phyloP scores from a whole-genome alignment of 2,888 invertebrate species.

The Catotricha subobsoleta region DNA sequence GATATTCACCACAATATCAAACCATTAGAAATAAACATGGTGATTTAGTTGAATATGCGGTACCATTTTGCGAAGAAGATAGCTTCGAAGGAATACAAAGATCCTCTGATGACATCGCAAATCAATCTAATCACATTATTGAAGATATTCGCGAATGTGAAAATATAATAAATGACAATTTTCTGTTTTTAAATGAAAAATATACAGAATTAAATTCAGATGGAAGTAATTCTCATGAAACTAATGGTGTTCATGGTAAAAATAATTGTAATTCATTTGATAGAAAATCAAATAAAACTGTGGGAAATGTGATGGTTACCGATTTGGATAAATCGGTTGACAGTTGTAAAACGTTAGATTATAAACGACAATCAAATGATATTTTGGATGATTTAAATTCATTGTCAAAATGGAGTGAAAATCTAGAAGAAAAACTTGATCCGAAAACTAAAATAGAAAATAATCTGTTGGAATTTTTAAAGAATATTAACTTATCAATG shows the following conservation, averaged over 20 bases:
- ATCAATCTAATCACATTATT: too few relatives aligned
- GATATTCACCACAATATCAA: conserved; percentile 11
- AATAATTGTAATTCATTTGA: neutral
- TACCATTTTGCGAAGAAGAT: conserved; percentile 16
- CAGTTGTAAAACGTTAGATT: neutral
- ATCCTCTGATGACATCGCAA: too few relatives aligned
- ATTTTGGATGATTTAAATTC: too few relatives aligned
- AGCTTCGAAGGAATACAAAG: too few relatives aligned
- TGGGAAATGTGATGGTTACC: conserved; percentile 12
- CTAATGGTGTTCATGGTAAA: neutral
- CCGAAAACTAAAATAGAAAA: too few relatives aligned
- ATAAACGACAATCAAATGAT: conserved; percentile 2
- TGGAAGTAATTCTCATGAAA: neutral
- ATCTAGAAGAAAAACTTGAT: too few relatives aligned
- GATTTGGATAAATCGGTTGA: conserved; percentile 16
- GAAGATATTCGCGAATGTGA: conserved; percentile 1
- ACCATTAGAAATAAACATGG: conserved; percentile 16
- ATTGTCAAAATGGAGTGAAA: too few relatives aligned
- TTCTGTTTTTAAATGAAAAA: neutral
- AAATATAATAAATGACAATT: conserved; percentile 1
- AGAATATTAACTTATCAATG: too few relatives aligned
- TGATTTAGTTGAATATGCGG: conserved; percentile 16
- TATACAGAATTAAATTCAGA: conserved; percentile 1
- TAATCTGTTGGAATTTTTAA: too few relatives aligned
- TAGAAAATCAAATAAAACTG: neutral